A percentile compares a stretch with the other conserved stretches of the same genome.
Evolutionary conservation across 2,113 vertebrate genomes (phyloP).

Genomic region (Elanoides forficatus): DNA sequence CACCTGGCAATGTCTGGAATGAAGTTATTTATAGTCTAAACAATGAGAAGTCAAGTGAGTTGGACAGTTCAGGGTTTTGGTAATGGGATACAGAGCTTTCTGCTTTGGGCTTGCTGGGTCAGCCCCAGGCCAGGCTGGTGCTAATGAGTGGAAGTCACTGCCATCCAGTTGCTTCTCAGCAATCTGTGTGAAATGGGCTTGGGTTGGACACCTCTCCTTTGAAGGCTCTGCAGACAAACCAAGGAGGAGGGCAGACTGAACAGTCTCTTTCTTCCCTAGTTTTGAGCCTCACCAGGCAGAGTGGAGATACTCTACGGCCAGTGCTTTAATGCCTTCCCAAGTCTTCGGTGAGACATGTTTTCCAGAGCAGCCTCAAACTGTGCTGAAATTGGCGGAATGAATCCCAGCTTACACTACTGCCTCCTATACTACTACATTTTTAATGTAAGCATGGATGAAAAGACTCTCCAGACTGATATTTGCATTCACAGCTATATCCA

Average conservation of each 20-base stretch:
- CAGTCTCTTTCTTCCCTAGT: background rate
- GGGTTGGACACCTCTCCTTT: background rate
- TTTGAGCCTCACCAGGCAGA: background rate
- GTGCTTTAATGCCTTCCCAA: background rate
- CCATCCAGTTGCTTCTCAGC: background rate
- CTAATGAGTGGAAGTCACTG: background rate
- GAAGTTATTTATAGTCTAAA: constrained; percentile 10
- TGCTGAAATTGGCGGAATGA: background rate
- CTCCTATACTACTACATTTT: background rate
- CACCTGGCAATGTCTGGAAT: background rate
- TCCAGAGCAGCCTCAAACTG: background rate
- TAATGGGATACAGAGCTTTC: constrained; percentile 1
- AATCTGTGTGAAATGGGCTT: background rate
- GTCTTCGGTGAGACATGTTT: background rate
- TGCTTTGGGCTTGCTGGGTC: background rate
- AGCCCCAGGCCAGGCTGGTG: background rate
- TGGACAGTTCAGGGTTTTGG: background rate
- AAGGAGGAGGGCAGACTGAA: background rate
- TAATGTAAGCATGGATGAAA: background rate
- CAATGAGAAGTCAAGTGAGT: background rate
- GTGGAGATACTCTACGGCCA: background rate
- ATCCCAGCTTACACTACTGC: background rate
- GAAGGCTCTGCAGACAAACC: background rate
- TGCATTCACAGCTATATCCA: background rate
- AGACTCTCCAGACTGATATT: background rate